These are phyloP conservation scores for cat (Felis catus) DNA, from an alignment of 2,113 vertebrate genomes.

Conservation along the genomic window DNA sequence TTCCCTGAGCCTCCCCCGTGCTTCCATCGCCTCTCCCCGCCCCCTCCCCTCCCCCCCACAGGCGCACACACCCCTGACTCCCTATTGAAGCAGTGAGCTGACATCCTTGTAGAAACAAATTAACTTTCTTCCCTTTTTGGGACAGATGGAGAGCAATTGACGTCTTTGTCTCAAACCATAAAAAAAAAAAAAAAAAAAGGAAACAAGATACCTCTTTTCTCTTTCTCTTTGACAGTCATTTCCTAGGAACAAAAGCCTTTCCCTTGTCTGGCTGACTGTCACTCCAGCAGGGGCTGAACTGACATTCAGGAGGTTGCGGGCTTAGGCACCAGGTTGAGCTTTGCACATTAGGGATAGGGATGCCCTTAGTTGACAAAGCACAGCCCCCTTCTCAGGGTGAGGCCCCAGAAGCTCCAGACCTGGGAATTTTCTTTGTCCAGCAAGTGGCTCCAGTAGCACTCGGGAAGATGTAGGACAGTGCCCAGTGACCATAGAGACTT, in stretches of 20 bases:
- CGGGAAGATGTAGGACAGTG: not conserved
- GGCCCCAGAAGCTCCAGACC: not conserved
- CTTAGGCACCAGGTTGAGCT: not conserved
- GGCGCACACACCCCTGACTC: conserved; percentile 27
- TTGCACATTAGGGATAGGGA: not conserved
- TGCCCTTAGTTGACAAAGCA: not conserved
- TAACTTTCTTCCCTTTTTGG: conserved; percentile 80
- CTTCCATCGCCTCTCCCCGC: not conserved
- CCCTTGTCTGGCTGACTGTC: conserved; percentile 53
- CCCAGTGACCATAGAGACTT: not conserved
- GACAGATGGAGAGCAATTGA: conserved; percentile 76
- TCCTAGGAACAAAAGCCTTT: conserved; percentile 73
- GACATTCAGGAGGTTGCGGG: not conserved
- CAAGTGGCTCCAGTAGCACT: not conserved
- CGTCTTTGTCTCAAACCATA: conserved; percentile 72
- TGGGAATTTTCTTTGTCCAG: not conserved
- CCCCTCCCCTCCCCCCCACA: too few relatives aligned
- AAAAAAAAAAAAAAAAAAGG: not conserved
- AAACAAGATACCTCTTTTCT: conserved; percentile 61
- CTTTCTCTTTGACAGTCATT: conserved; percentile 67
- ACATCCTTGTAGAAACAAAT: conserved; percentile 82
- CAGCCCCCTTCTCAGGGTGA: not conserved
- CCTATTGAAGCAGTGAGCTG: conserved; percentile 66
- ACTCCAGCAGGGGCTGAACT: conserved; percentile 43
- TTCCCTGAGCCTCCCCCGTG: not conserved